phyloP scores from a whole-genome alignment of 2,797 vertebrate species.

The Manis pentadactyla region DNA sequence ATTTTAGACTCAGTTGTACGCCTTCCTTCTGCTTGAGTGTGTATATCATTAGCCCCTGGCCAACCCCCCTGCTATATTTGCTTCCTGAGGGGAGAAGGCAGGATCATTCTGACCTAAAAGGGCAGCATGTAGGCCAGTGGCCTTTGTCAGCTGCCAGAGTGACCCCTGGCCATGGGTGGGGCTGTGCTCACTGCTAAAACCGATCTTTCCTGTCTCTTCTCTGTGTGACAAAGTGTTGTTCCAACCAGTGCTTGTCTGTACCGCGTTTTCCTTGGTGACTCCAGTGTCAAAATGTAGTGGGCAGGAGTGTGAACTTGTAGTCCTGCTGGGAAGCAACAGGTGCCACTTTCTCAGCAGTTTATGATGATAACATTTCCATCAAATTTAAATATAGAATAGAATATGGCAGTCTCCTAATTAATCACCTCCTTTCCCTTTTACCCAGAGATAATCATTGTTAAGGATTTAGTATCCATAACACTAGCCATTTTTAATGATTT shows the following conservation, averaged over 20 bases:
- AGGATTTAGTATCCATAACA: neutral
- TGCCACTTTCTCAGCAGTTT: neutral
- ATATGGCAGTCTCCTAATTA: neutral
- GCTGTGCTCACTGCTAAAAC: neutral
- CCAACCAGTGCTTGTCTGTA: neutral
- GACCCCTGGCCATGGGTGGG: neutral
- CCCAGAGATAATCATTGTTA: neutral
- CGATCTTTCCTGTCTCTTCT: neutral
- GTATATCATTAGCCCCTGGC: neutral
- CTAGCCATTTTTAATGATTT: neutral
- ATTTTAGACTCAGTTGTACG: neutral
- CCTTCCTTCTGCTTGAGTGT: neutral
- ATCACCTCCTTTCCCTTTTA: neutral
- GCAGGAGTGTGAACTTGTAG: neutral
- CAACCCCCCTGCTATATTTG: neutral
- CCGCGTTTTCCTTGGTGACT: neutral
- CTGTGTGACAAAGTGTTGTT: neutral
- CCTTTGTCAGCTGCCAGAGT: neutral
- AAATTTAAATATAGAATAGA: neutral
- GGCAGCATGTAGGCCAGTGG: neutral
- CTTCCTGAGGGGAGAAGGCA: neutral
- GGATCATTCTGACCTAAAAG: neutral
- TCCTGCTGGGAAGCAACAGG: neutral
- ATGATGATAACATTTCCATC: neutral
- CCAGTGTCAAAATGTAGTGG: neutral